These are phyloP conservation scores for Crematogaster levior DNA, from an alignment of 2,888 invertebrate genomes.

Conservation along the genomic window DNA sequence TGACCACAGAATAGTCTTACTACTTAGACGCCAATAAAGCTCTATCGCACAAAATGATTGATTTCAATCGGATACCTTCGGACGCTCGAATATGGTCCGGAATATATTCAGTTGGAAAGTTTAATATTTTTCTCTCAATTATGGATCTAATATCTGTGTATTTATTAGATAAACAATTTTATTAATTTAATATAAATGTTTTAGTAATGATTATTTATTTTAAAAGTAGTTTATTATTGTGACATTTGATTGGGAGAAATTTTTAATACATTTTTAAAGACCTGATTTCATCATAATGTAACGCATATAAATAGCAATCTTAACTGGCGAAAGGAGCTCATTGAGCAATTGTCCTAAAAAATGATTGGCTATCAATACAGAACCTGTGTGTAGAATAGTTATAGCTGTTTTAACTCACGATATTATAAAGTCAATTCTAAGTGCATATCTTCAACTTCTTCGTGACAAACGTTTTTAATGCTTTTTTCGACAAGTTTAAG, in stretches of 20 bases:
- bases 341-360: constrained; percentile 51
- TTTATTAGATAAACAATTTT: background rate
- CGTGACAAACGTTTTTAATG: background rate
- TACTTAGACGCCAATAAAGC: constrained; percentile 57
- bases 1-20: constrained; percentile 58
- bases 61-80: background rate
- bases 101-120: background rate
- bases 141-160: background rate
- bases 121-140: background rate
- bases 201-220: background rate
- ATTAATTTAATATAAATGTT: background rate
- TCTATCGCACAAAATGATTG: background rate
- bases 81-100: background rate
- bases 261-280: background rate
- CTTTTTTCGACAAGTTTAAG: background rate
- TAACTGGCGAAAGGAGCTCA: constrained; percentile 2
- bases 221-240: background rate
- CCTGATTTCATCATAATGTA: constrained; percentile 7
- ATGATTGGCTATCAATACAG: background rate
- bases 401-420: background rate
- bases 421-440: constrained; percentile 14
- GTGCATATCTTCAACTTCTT: constrained; percentile 42
- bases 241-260: background rate
- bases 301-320: constrained; percentile 28
- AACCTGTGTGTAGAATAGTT: constrained; percentile 47